A percentile compares a stretch with the other conserved stretches of the same genome.
Evolutionary conservation across 2,113 vertebrate genomes (phyloP).

Genomic region (Etia nguti): DNA sequence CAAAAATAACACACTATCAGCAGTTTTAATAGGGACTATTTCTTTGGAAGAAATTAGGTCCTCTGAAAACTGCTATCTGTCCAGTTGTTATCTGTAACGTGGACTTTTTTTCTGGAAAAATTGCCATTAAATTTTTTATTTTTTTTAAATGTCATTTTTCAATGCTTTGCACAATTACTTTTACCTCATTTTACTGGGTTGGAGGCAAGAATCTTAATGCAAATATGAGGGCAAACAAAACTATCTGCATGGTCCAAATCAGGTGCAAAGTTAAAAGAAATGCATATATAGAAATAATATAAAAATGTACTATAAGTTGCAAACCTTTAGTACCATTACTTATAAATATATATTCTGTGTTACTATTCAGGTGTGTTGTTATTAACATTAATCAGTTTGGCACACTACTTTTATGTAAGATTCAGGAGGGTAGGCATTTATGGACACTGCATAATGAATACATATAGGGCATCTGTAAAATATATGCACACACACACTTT

Average conservation of each 20-base stretch:
- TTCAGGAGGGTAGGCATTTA: neutral
- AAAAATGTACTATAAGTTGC: neutral
- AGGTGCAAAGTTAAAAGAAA: neutral
- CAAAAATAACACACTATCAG: neutral
- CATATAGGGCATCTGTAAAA: neutral
- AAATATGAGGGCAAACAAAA: neutral
- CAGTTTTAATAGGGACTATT: neutral
- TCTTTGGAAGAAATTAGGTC: neutral
- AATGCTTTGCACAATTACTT: neutral
- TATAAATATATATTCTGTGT: neutral
- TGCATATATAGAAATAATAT: neutral
- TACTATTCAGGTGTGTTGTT: neutral
- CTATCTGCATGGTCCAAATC: neutral
- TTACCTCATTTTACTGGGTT: neutral
- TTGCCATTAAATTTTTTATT: neutral
- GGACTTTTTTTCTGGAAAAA: neutral
- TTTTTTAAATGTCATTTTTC: neutral
- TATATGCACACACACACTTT: conserved; percentile 20
- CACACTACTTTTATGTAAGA: conserved; percentile 13
- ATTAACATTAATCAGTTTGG: neutral
- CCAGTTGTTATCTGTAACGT: neutral
- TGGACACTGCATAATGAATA: neutral
- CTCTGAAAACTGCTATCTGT: neutral
- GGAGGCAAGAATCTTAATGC: neutral
- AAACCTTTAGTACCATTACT: neutral